Conservation (phyloP, 2,888 invertebrate species). For the Lasius platythorax region DNA sequence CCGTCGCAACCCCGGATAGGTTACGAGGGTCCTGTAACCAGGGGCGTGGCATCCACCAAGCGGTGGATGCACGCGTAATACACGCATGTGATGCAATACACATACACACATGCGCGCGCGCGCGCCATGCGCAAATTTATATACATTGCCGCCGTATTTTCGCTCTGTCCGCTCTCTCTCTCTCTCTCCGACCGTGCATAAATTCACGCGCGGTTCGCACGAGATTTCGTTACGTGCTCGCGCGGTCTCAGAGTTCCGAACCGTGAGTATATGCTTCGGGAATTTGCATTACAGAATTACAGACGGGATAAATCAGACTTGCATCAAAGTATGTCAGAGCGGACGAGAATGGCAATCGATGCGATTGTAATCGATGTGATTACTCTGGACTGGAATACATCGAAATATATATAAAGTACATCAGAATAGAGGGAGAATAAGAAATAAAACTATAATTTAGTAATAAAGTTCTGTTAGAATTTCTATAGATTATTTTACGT, state of each 20-base stretch:
- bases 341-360: conserved; percentile 10
- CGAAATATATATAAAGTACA: background rate
- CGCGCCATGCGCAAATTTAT: conserved; percentile 41
- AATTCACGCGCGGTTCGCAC: conserved; percentile 43
- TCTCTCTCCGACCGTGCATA: conserved; percentile 21
- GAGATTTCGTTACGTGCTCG: conserved; percentile 40
- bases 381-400: background rate
- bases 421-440: background rate
- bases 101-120: background rate
- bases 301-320: conserved; percentile 15
- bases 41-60: conserved; percentile 54
- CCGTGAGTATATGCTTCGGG: background rate
- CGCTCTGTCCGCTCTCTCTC: background rate
- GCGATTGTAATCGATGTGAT: background rate
- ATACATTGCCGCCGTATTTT: conserved; percentile 37
- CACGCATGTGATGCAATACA: background rate
- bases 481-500: background rate
- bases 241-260: conserved; percentile 23
- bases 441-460: background rate
- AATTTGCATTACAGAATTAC: conserved; percentile 22
- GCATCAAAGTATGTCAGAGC: background rate
- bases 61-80: conserved; percentile 43
- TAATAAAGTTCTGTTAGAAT: background rate
- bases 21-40: conserved; percentile 54
- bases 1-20: conserved; percentile 30